These are phyloP conservation scores for Sarcophaga caerulescens DNA, from an alignment of 2,888 invertebrate species.

Conservation along the genomic window DNA sequence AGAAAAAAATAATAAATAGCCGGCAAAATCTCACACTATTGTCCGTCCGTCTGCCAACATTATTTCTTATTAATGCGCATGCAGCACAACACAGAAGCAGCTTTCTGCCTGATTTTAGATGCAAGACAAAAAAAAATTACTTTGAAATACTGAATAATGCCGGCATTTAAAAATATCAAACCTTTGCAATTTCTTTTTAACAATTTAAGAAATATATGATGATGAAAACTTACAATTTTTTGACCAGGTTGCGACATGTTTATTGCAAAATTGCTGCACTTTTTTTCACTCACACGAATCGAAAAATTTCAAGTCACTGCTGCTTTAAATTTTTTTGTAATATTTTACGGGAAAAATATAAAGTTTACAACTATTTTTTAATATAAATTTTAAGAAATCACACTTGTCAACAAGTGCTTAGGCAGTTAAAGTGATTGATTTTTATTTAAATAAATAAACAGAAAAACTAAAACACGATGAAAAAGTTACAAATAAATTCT, in stretches of 20 bases:
- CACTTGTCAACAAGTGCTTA: conserved; percentile 57
- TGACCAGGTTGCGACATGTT: conserved; percentile 58
- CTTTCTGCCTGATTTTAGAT: neutral
- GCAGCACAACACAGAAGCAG: conserved; percentile 34
- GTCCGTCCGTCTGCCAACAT: neutral
- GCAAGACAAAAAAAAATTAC: neutral
- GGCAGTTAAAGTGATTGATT: conserved; percentile 10
- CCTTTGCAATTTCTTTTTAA: neutral
- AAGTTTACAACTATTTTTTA: conserved; percentile 25
- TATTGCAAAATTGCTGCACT: conserved; percentile 31
- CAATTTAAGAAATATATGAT: neutral
- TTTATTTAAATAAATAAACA: conserved; percentile 45
- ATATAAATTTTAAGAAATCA: conserved; percentile 1
- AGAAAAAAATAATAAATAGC: conserved; percentile 18
- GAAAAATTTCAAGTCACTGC: neutral
- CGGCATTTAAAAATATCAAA: neutral
- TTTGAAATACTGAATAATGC: conserved; percentile 11
- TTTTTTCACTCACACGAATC: conserved; percentile 7
- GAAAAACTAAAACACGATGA: conserved; percentile 15
- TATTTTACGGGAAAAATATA: neutral
- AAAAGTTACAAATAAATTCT: conserved; percentile 38
- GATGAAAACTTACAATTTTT: conserved; percentile 61
- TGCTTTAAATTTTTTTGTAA: conserved; percentile 1
- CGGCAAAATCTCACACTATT: conserved; percentile 41
- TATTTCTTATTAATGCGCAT: conserved; percentile 48